Evolutionary conservation across 2,888 invertebrate species (phyloP), one percentile per base, ranked within the genome.

Genomic region (Chloroclystis v-ata): DNA sequence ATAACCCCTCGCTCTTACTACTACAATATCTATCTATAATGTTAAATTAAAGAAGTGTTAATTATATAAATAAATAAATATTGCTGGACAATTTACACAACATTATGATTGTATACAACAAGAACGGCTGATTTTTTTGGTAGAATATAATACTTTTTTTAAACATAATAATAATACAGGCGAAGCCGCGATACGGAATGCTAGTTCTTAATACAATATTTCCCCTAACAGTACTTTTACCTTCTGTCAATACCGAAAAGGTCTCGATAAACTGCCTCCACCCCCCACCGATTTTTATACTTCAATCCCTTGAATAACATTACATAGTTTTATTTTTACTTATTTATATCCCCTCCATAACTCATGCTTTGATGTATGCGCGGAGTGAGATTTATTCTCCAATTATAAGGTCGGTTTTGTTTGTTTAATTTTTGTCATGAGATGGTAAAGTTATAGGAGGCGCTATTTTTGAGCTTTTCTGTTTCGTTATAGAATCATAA

Each of bases 281-380:
- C 81, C 85, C 86, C 86, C 86, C 65, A 83, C 79, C 69, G 86
- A 70, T 79, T 85, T 84, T 85, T 84, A 84, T 85, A 81, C 48
- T 50, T 29, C 79, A 73, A 70, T 75, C 72, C n/a, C 68, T 77
- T 70, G 82, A 78, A 84, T 85, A 84, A 84, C 78, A 82, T 84
- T 82, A 82, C 81, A 79, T 70, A 68, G n/a, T 13, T 12, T 43
- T 46, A 4, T 20, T 20, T 20, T 20, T 20, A 20, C 5, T 20
- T 20, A 20, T 20, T 20, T 37, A 39, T 45, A 39, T n/a, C 30
- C 43, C 68, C 70, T 75, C 74, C 75, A 82, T 84, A 83, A 82
- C 75, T 84, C 81, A 40, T 43, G 7, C 9, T 13, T 8, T 50
- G 48, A 44, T 54, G 53, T 52, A 56, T 59, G 56, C 54, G 47